Percentiles rank a stretch among this genome's conserved stretches.
phyloP scores from a whole-genome alignment of 2,797 vertebrate species.

The Gambusia yucatana region DNA sequence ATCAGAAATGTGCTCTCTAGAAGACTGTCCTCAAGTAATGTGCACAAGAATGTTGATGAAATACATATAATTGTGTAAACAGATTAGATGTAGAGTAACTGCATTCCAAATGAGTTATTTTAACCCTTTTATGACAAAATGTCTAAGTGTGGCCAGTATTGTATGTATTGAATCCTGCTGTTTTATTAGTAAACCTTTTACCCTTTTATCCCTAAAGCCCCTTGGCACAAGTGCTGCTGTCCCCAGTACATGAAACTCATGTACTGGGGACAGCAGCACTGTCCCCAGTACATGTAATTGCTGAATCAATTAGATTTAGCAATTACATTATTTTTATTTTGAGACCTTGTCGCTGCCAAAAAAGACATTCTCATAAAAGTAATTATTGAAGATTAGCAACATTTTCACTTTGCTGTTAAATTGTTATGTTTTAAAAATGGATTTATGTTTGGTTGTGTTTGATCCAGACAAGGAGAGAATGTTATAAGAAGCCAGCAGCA shows the following conservation, averaged over 20 bases:
- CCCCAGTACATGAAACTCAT: no score
- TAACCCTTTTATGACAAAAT: neutral
- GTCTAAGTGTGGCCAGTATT: neutral
- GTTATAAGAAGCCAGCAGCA: constrained; percentile 27
- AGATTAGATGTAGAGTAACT: neutral
- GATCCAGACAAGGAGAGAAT: constrained; percentile 4
- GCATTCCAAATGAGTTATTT: neutral
- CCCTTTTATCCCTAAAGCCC: neutral
- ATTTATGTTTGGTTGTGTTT: neutral
- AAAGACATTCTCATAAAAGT: neutral
- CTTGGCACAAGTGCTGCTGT: no score
- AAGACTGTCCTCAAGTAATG: neutral
- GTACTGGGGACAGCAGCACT: no score
- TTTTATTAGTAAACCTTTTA: neutral
- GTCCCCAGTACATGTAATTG: no score
- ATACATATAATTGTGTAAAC: neutral
- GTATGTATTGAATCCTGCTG: neutral
- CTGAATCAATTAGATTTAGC: neutral
- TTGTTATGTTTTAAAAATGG: neutral
- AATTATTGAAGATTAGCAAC: neutral
- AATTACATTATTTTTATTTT: neutral
- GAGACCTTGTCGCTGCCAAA: neutral
- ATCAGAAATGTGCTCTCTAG: neutral
- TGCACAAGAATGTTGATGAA: neutral
- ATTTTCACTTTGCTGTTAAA: neutral